phyloP scores from a whole-genome alignment of 1,140 invertebrate species.

The Lepidurus packardi region DNA sequence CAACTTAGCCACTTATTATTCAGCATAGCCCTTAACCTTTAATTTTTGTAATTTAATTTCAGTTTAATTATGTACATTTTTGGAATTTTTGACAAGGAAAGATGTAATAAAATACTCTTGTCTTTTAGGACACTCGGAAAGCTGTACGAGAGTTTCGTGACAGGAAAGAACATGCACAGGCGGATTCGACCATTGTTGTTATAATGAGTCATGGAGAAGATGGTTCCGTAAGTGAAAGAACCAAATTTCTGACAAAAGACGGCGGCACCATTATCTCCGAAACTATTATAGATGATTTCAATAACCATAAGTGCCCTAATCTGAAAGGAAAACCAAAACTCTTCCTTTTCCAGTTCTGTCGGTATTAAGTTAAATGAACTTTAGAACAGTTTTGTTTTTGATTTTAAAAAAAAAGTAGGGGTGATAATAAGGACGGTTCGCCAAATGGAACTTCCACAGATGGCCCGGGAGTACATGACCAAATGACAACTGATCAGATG shows the following conservation, averaged over 20 bases:
- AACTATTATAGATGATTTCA: slow-evolving; percentile 56
- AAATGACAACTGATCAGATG: too few relatives aligned
- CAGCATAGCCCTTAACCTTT: background rate
- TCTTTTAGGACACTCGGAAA: background rate
- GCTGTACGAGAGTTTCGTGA: slow-evolving; percentile 17
- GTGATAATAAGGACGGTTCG: slow-evolving; percentile 6
- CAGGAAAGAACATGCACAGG: background rate
- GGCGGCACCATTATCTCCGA: slow-evolving; percentile 44
- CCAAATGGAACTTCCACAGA: too few relatives aligned
- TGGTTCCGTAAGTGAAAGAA: slow-evolving; percentile 25
- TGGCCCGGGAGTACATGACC: too few relatives aligned
- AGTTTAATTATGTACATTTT: background rate
- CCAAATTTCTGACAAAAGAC: slow-evolving; percentile 43
- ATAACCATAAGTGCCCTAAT: slow-evolving; percentile 52
- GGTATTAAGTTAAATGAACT: slow-evolving; percentile 43
- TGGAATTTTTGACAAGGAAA: background rate
- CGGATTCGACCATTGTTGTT: slow-evolving; percentile 53
- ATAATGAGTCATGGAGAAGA: slow-evolving; percentile 54
- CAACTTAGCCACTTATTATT: background rate
- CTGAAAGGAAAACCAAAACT: slow-evolving; percentile 66
- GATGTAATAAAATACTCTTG: too few relatives aligned
- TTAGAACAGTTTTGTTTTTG: slow-evolving; percentile 28
- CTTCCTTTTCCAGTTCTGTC: slow-evolving; percentile 70
- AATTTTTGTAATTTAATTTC: background rate
- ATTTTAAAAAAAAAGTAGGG: slow-evolving; percentile 19